Evolutionary conservation across 2,113 vertebrate species (phyloP).

Genomic region (Dendropsophus ebraccatus): DNA sequence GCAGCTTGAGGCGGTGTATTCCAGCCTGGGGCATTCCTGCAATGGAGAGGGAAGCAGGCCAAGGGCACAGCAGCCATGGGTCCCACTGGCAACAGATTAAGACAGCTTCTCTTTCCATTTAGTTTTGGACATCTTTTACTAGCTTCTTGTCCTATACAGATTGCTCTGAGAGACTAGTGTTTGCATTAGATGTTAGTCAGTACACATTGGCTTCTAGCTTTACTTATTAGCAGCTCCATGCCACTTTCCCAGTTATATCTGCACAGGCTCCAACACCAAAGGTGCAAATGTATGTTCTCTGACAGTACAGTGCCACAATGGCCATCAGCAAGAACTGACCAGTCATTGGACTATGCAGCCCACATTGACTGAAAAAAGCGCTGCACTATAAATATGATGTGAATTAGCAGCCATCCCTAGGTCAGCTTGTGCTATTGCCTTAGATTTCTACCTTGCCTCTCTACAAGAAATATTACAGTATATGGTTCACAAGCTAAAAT

Average conservation of each 20-base stretch:
- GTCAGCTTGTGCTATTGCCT: neutral
- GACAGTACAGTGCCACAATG: neutral
- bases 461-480: constrained; percentile 17
- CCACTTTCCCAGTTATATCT: neutral
- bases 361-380: too few species aligned
- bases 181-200: neutral
- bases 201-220: neutral
- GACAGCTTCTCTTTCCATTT: too few species aligned
- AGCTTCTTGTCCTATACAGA: too few species aligned
- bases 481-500: neutral
- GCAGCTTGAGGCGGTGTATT: too few species aligned
- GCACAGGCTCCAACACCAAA: neutral
- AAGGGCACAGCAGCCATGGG: too few species aligned
- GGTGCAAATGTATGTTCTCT: neutral
- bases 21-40: too few species aligned
- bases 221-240: neutral
- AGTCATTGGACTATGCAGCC: too few species aligned
- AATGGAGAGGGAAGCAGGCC: too few species aligned
- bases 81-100: too few species aligned
- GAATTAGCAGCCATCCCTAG: neutral
- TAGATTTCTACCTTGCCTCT: neutral
- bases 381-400: neutral
- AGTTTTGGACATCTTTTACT: too few species aligned
- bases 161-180: neutral
- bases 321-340: too few species aligned